Percentiles rank a stretch among this genome's conserved stretches.
Evolutionary conservation across 2,113 vertebrate species (phyloP).

Genomic region (Antigone vipio): DNA sequence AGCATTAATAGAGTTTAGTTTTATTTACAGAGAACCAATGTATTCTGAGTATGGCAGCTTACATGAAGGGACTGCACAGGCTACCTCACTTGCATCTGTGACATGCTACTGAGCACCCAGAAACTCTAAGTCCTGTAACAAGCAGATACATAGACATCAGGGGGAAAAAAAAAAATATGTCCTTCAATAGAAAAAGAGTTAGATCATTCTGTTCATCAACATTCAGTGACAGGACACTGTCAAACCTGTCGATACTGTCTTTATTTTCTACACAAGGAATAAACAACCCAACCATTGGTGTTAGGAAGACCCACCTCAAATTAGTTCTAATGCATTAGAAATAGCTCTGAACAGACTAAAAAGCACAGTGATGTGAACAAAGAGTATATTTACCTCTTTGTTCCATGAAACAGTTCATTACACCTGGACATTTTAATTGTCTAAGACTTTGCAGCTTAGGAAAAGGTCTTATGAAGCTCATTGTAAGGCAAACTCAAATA

Average conservation of each 20-base stretch:
- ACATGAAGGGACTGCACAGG: not conserved
- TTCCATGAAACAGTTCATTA: not conserved
- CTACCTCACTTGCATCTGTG: not conserved
- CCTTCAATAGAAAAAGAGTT: not conserved
- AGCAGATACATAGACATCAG: not conserved
- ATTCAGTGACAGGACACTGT: not conserved
- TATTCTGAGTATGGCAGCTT: not conserved
- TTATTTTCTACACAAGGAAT: not conserved
- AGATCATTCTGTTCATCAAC: not conserved
- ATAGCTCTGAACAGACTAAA: not conserved
- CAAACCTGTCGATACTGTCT: not conserved
- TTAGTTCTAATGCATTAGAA: not conserved
- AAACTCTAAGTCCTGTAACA: not conserved
- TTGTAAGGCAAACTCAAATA: not conserved
- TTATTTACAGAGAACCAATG: not conserved
- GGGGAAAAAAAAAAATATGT: too few relatives aligned
- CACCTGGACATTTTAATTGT: not conserved
- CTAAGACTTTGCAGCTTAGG: not conserved
- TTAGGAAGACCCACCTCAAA: not conserved
- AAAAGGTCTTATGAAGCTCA: not conserved
- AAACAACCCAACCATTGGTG: fast-evolving
- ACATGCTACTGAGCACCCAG: not conserved
- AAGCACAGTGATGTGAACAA: not conserved
- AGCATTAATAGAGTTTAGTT: not conserved
- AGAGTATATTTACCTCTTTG: not conserved